Base-by-base conservation (phyloP, 1,140 invertebrate genomes). In the Caenorhabditis tropicalis region DNA sequence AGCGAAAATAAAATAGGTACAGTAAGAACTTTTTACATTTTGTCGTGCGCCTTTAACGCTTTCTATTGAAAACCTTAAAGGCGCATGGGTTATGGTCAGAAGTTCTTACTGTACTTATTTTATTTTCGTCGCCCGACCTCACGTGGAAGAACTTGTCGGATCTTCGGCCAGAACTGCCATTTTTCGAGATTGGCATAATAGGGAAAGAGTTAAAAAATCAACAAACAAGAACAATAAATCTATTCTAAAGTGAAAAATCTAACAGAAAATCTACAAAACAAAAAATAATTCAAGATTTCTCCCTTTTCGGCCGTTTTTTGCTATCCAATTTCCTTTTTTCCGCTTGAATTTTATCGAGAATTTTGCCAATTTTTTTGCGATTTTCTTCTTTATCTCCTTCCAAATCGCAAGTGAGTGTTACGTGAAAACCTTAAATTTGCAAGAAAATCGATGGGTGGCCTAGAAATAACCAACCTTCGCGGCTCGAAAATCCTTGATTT, bases 371-470 rank as follows among this genome's bases (percentile, higher is more conserved):
- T 53, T 51, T 81, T 36, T 81, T 81, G 3, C 79, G 48, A n/a
- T 81, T 51, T 19, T 81, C 79, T 12, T 81, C 48, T 53, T 81
- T 81, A 15, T 85, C 70, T n/a, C 82, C 84, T 60, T 53, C 74
- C 29, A 86, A 19, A 15, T 31, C 74, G 19, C 85, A 48, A 10
- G 82, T 15, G 9, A 88, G 46, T 15, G 84, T 84, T 5, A 87
- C 84, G 43, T 87, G 79, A 49, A 88, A 87, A 21, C 83, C 83
- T 83, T 43, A 16, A 82, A 79, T 36, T 81, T 81, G n/a, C 5
- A 21, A 49, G n/a, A n/a, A n/a, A 21, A 29, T 81, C 48, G 27
- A 36, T 16, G n/a, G 31, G 15, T 51, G 48, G 48, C 19, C 9
- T n/a, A 24, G 10, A 51, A 49, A 56, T 19, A 12, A 15, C 19